A percentile compares a stretch with the other conserved stretches of the same genome.
Evolutionary conservation across 2,888 invertebrate species (phyloP).

Genomic region (Brachyptera risi): DNA sequence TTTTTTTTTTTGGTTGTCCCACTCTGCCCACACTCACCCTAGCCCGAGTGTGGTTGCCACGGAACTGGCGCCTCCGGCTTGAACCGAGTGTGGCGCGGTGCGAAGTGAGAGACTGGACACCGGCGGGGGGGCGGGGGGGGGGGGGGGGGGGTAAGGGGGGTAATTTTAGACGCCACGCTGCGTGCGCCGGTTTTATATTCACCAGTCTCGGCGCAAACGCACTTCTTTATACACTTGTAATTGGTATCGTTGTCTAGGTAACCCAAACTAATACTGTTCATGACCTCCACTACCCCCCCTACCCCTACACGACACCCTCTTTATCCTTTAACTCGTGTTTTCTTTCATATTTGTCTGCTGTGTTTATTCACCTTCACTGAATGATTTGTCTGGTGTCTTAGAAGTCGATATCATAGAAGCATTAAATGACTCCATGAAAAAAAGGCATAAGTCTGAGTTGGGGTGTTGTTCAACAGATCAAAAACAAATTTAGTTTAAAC

Average conservation of each 20-base stretch:
- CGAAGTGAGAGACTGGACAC: neutral
- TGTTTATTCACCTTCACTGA: no score
- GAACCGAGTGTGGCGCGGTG: neutral
- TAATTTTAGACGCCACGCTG: neutral
- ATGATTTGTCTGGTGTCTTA: no score
- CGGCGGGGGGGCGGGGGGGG: neutral
- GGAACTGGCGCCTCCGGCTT: no score
- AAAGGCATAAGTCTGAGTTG: no score
- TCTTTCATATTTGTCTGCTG: no score
- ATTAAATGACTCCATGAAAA: no score
- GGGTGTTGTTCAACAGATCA: no score
- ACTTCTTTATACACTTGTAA: neutral
- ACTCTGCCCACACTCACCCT: no score
- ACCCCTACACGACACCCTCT: neutral
- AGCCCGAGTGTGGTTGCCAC: no score
- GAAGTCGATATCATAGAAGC: no score
- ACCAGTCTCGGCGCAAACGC: constrained; percentile 10
- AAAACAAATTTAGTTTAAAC: no score
- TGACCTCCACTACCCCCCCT: neutral
- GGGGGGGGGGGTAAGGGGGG: neutral
- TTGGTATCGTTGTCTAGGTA: constrained; percentile 10
- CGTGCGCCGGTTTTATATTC: constrained; percentile 9
- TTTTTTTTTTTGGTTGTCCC: no score
- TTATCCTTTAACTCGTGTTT: neutral
- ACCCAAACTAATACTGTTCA: constrained; percentile 8